Conservation (phyloP, 2,113 vertebrate species). For the Sturnus vulgaris region DNA sequence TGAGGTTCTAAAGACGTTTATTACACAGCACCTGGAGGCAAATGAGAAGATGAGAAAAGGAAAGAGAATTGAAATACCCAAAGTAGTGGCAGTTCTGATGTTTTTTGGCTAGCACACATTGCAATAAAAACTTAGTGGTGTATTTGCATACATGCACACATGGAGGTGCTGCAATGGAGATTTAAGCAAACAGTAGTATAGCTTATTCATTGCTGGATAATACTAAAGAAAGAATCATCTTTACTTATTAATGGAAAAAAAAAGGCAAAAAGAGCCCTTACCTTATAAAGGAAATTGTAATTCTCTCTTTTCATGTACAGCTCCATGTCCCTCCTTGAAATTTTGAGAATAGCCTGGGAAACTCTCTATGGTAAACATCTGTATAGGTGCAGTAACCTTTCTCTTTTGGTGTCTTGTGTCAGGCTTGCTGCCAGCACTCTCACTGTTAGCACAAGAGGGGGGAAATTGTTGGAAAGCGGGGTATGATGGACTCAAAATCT, state of each 20-base stretch:
- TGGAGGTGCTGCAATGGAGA: background rate
- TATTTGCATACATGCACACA: background rate
- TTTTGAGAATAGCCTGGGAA: background rate
- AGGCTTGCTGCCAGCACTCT: background rate
- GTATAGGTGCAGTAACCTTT: background rate
- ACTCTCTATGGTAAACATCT: background rate
- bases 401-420: background rate
- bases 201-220: background rate
- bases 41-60: background rate
- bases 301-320: background rate
- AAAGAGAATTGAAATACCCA: background rate
- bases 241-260: background rate
- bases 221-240: background rate
- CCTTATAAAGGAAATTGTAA: background rate
- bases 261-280: background rate
- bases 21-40: background rate
- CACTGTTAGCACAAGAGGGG: background rate
- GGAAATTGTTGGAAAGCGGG: fast-evolving
- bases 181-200: background rate
- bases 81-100: background rate
- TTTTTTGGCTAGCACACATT: background rate
- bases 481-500: background rate
- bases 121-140: background rate
- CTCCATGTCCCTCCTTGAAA: background rate
- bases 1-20: background rate